Percentiles rank a stretch among this genome's conserved stretches.
These are phyloP conservation scores for Drosophila parabipectinata DNA, from an alignment of 1,140 invertebrate species.

Conservation along the genomic window DNA sequence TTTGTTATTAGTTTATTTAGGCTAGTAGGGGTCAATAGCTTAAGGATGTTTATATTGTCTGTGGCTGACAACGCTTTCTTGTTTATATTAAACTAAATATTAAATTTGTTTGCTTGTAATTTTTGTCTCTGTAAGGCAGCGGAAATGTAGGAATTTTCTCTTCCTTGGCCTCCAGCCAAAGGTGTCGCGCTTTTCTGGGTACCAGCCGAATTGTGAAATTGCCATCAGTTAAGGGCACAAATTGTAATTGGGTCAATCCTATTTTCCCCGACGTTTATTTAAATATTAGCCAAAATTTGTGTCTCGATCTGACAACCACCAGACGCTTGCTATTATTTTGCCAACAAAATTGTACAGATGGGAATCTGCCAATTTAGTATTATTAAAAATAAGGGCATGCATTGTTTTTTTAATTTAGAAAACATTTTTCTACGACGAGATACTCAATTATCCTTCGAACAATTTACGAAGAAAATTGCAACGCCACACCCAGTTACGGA, in stretches of 20 bases:
- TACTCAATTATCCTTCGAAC: not conserved
- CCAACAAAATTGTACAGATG: slow-evolving; percentile 58
- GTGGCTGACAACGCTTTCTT: not conserved
- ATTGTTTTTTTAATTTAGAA: not conserved
- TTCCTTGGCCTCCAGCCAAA: slow-evolving; percentile 61
- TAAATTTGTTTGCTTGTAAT: not conserved
- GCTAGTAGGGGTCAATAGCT: not conserved
- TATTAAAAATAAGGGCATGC: not conserved
- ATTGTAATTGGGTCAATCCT: slow-evolving; percentile 78
- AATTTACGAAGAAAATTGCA: slow-evolving; percentile 2
- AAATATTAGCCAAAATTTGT: slow-evolving; percentile 59
- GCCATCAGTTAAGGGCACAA: slow-evolving; percentile 64
- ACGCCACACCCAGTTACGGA: slow-evolving; percentile 22
- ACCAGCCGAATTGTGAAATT: slow-evolving; percentile 72
- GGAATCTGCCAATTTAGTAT: slow-evolving; percentile 50
- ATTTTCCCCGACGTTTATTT: slow-evolving; percentile 49
- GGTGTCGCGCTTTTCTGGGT: slow-evolving; percentile 47
- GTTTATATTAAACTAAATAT: not conserved
- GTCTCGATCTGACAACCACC: slow-evolving; percentile 53
- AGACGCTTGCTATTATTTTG: slow-evolving; percentile 76
- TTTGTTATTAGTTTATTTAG: not conserved
- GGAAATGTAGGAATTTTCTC: slow-evolving; percentile 13
- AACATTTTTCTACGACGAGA: no score
- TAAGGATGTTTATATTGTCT: not conserved
- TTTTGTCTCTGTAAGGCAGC: not conserved